A percentile compares a stretch with the other conserved stretches of the same genome.
Conservation (phyloP, 2,113 vertebrate species). For the rabbit (Oryctolagus cuniculus) region mOryCun1.1 NC_091443.1:4788001-4788500, state of each 20-base stretch:
- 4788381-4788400: background rate
- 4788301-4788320: background rate
- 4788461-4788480: slow-evolving; percentile 9
- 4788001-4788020: slow-evolving; percentile 63
- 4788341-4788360: background rate
- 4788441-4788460: background rate
- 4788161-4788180: background rate
- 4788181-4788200: background rate
- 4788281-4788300: background rate
- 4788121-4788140: background rate
- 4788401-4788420: background rate
- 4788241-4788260: background rate
- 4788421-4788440: background rate
- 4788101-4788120: background rate
- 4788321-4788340: background rate
- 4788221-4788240: slow-evolving; percentile 7
- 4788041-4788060: background rate
- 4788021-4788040: slow-evolving; percentile 53
- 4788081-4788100: background rate
- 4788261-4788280: background rate
- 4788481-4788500: background rate
- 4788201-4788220: background rate
- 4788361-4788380: background rate
- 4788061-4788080: background rate
- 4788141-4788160: background rate